Conservation (phyloP, 2,888 invertebrate genomes). For the Syrphus vitripennis region DNA sequence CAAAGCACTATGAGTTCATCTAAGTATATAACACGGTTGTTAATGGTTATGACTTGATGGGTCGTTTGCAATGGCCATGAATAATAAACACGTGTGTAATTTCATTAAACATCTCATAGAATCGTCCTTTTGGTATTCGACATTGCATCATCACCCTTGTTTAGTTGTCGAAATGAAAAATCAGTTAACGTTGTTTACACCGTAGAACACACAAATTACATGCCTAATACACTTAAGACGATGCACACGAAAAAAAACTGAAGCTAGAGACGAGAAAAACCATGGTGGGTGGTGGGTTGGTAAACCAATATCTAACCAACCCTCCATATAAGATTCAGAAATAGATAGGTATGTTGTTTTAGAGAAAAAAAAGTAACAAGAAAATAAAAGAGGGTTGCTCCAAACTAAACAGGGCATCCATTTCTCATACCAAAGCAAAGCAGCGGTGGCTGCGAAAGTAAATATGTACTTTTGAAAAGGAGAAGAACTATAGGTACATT, state of each 20-base stretch:
- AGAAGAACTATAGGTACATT: background rate
- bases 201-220: slow-evolving; percentile 70
- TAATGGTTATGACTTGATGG: slow-evolving; percentile 66
- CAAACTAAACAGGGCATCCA: slow-evolving; percentile 38
- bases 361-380: background rate
- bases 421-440: slow-evolving; percentile 19
- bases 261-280: background rate
- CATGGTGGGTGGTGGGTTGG: slow-evolving; percentile 10
- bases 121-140: slow-evolving; percentile 11
- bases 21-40: slow-evolving; percentile 42
- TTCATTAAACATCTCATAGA: slow-evolving; percentile 45
- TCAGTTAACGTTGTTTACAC: slow-evolving; percentile 71
- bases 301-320: slow-evolving; percentile 36
- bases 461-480: slow-evolving; percentile 50
- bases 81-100: slow-evolving; percentile 58
- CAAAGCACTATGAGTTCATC: background rate
- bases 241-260: slow-evolving; percentile 7
- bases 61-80: slow-evolving; percentile 60
- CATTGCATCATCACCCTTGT: slow-evolving; percentile 69
- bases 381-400: slow-evolving; percentile 53
- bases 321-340: background rate
- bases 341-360: slow-evolving; percentile 10
- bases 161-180: slow-evolving; percentile 69
- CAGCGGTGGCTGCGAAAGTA: slow-evolving; percentile 40
- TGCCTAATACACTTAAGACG: slow-evolving; percentile 66